These are phyloP conservation scores for Oreochromis mossambicus DNA, from an alignment of 2,797 vertebrate species.

Conservation along the genomic window DNA sequence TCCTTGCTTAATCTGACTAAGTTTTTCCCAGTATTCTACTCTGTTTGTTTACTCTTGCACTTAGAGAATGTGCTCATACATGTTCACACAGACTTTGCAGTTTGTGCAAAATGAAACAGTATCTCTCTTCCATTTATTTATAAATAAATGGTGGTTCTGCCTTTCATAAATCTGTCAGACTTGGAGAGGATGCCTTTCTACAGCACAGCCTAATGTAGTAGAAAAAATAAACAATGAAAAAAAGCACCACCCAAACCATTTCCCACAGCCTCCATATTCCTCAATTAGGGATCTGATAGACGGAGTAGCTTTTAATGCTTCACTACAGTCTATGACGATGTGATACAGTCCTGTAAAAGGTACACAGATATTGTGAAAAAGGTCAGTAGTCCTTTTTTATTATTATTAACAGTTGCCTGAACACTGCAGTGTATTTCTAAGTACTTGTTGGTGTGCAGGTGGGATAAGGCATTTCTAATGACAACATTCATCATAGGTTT, in stretches of 20 bases:
- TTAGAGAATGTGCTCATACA: not conserved
- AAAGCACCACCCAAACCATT: not conserved
- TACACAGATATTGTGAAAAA: not conserved
- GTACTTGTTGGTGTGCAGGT: not conserved
- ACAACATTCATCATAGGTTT: not conserved
- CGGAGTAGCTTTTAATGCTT: not conserved
- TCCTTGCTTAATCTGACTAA: not conserved
- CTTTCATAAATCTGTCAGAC: not conserved
- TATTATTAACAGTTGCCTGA: not conserved
- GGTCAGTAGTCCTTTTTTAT: not conserved
- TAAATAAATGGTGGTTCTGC: not conserved
- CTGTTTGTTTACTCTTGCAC: not conserved
- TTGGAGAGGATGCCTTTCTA: not conserved
- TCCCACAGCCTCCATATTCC: not conserved
- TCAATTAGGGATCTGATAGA: not conserved
- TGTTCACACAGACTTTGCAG: not conserved
- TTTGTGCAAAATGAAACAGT: not conserved
- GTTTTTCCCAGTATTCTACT: not conserved
- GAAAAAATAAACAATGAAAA: not conserved
- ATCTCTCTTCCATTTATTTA: not conserved
- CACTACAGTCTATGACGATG: not conserved
- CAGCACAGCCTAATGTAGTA: not conserved
- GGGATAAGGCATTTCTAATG: not conserved
- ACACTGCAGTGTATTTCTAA: not conserved
- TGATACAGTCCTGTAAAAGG: not conserved